Base-by-base conservation (phyloP, 2,113 vertebrate species). In the Callospermophilus lateralis region DNA sequence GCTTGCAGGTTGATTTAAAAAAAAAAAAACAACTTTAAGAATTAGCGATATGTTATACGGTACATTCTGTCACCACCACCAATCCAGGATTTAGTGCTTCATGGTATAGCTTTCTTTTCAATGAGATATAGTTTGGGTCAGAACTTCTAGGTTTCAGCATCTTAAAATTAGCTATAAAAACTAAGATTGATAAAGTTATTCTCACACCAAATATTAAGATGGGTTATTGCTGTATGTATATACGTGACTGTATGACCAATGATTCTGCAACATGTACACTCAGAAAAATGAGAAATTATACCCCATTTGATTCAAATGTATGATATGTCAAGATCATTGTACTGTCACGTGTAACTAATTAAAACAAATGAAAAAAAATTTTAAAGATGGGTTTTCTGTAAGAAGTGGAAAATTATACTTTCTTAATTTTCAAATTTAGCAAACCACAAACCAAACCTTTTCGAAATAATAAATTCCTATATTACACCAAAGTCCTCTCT, bases 381-480 rank as follows among this genome's bases (percentile, higher is more conserved):
- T 9, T 9, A 45, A 26, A 84, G 34, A 84, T 78, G 6, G 7
- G 34, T 90, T 94, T 90, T 39, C 68, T 88, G 7, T 72, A 84
- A 70, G 17, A 89, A 95, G 89, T 77, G 39, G 1, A 93, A 88
- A 92, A 83, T 30, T 15, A 26, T 17, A 68, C 8, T 87, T 77
- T 73, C 63, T 89, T 53, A 84, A 89, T 77, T 96, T 93, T 95
- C 26, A 95, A 84, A 81, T 68, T 39, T 86, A 89, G 45, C 72
- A 80, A 96, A 73, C 90, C 16, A 15, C 26, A 95, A 95, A 65
- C 8, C 0, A n/a, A 90, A 90, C 0, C 5, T 92, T 76, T 90
- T 65, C 4, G 76, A 0, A 15, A 37, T 73, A 92, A 92, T 55
- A 93, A 74, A 91, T 84, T 30, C 93, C 55, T 74, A 11, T 85